Evolutionary conservation across 1,140 invertebrate species (phyloP), one percentile per base, ranked within the genome.

Genomic region (Drosophila melanica): DNA sequence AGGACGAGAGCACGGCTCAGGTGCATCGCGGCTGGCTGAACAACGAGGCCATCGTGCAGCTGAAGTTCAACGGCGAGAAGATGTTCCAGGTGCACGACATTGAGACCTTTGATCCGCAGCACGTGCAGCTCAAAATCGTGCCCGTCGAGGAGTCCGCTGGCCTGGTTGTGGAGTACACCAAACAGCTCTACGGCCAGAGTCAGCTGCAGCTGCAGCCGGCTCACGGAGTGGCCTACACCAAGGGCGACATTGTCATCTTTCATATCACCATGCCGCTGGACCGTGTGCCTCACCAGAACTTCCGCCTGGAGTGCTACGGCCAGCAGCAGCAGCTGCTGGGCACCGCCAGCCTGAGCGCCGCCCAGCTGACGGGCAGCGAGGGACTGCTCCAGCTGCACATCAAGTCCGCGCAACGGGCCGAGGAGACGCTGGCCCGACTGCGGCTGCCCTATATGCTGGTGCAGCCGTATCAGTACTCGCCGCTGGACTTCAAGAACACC

Each of bases 11-110:
- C 0, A 93, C 93, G 37, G 92, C 92, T 16, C 93, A 94, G 70
- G 92, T 96, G 6, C 95, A 96, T 81, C 93, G 94, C 45, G 97
- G 97, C 0, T 98, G 96, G 96, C 90, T 97, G 1, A 96, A 95
- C 10, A 94, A 95, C 74, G 96, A 97, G 91, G 95, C 94, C 18
- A 94, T 96, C 27, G 93, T 97, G 53, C 96, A 97, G 87, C 94
- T 98, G 44, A 96, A 96, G 82, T 90, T 97, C 71, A 91, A 85
- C 27, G 95, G 95, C 70, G 90, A 91, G 55, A 79, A 90, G 60
- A 86, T 91, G 90, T 91, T 91, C 47, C 84, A 90, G n/a, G 90
- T 91, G 16, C 86, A 91, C 16, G 90, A 91, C 57, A 90, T 91
- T 6, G 80, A 91, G 62, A 81, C 89, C 58, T 91, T 91, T 14